Base-by-base conservation (phyloP, 1,140 invertebrate genomes). In the Epicauta chinensis region DNA sequence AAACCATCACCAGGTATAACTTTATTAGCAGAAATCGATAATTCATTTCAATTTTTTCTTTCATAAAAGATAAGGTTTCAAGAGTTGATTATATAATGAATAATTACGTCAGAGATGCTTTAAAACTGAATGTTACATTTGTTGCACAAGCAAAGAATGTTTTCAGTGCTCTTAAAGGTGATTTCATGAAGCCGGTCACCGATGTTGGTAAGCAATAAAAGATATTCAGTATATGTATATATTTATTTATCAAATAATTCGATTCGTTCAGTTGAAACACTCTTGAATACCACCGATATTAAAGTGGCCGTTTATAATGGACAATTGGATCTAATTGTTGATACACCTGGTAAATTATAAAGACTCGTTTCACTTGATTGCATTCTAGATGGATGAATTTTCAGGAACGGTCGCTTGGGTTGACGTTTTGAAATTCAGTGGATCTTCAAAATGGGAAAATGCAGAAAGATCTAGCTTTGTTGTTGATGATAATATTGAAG, bases 171-270 rank as follows among this genome's bases (percentile, higher is more conserved):
- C 76, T 89, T 16, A 55, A 47, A 12, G 78, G 55, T 13, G 90
- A 93, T 64, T 93, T 93, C 60, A 93, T 93, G 89, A 89, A 87
- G 64, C 86, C 89, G 10, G 87, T 87, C 16, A 79, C 81, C 9
- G 63, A 82, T 37, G 75, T 81, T 61, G 78, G 82, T 85, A 23
- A 23, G n/a, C n/a, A n/a, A n/a, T n/a, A n/a, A n/a, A n/a, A n/a
- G n/a, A n/a, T n/a, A n/a, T n/a, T n/a, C n/a, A n/a, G n/a, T n/a
- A n/a, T n/a, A n/a, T n/a, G n/a, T n/a, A n/a, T n/a, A n/a, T n/a
- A n/a, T n/a, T n/a, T n/a, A 65, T 31, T 41, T 41, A 68, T 71
- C 64, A 45, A 16, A 31, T 7, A 46, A 16, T 16, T 43, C 41
- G 12, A 23, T 43, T 14, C 6, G 76, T 76, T 60, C 62, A 85